These are phyloP conservation scores for Plebejus melissa DNA, from an alignment of 2,888 invertebrate genomes.

Conservation along the genomic window DNA sequence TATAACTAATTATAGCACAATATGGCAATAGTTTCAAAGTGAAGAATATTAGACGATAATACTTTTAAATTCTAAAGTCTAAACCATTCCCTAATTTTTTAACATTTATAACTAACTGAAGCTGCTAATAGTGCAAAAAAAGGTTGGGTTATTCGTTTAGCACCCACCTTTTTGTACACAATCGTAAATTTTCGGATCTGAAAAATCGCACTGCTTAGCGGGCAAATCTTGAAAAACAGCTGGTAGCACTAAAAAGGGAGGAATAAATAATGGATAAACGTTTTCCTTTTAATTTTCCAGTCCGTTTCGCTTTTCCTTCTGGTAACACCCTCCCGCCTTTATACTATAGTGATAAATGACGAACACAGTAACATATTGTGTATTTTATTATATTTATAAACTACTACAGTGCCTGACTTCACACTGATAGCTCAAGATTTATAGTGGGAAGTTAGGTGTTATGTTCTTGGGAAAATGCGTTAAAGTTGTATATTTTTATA, in stretches of 20 bases:
- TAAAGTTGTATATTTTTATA: background rate
- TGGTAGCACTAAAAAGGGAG: slow-evolving; percentile 24
- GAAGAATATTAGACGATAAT: no score
- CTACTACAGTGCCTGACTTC: slow-evolving; percentile 4
- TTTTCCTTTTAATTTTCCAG: slow-evolving; percentile 26
- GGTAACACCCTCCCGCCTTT: slow-evolving; percentile 23
- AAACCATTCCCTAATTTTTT: background rate
- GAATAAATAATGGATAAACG: slow-evolving; percentile 27
- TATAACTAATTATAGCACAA: no score
- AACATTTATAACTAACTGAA: background rate
- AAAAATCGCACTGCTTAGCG: slow-evolving; percentile 15
- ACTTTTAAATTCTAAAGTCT: no score
- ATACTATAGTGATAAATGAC: slow-evolving; percentile 21
- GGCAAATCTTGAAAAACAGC: slow-evolving; percentile 25
- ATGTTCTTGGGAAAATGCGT: background rate
- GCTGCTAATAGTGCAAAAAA: background rate
- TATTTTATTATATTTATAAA: slow-evolving; percentile 20
- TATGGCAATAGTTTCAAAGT: no score
- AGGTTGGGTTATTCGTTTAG: background rate
- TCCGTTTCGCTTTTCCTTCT: slow-evolving; percentile 26
- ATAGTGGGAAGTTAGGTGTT: background rate
- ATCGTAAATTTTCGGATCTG: slow-evolving; percentile 18
- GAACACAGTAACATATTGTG: slow-evolving; percentile 4
- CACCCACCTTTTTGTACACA: slow-evolving; percentile 9
- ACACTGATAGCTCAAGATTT: slow-evolving; percentile 8